Percentiles rank a stretch among this genome's conserved stretches.
Evolutionary conservation across 2,113 vertebrate species (phyloP).

Genomic region (Jaculus jaculus): DNA sequence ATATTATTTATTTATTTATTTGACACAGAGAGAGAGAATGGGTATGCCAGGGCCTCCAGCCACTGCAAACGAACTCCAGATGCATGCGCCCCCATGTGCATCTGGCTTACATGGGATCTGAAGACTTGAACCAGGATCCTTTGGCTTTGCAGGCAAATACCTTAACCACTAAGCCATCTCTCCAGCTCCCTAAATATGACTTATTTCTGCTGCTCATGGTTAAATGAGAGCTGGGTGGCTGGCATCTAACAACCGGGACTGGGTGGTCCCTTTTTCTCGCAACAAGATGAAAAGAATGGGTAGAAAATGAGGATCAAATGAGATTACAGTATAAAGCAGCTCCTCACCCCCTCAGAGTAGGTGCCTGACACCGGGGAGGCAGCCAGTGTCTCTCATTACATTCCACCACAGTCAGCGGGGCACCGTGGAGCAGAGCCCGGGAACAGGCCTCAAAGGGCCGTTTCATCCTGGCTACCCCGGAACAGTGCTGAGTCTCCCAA

Average conservation of each 20-base stretch:
- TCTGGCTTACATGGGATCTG: no score
- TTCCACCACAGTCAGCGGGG: neutral
- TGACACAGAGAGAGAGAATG: no score
- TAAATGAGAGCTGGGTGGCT: neutral
- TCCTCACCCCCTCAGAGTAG: neutral
- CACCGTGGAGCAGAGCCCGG: neutral
- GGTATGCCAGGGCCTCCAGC: no score
- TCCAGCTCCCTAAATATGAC: neutral
- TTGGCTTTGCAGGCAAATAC: no score
- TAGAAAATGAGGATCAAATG: neutral
- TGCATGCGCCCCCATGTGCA: no score
- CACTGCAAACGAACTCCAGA: no score
- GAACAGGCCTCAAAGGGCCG: neutral
- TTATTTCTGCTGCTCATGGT: neutral
- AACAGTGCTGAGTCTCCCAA: constrained; percentile 70
- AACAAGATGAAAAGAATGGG: neutral
- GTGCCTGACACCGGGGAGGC: neutral
- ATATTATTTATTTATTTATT: no score
- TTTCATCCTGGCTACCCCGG: neutral
- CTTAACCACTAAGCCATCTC: no score
- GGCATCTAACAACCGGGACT: neutral
- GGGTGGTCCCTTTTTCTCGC: neutral
- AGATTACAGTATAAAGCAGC: neutral
- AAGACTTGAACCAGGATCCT: no score
- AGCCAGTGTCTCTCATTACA: neutral